Percentiles rank a stretch among this genome's conserved stretches.
Evolutionary conservation across 35 echinoderm and acorn worm genomes (phyloP).

Genomic region (Amphiura filiformis): DNA sequence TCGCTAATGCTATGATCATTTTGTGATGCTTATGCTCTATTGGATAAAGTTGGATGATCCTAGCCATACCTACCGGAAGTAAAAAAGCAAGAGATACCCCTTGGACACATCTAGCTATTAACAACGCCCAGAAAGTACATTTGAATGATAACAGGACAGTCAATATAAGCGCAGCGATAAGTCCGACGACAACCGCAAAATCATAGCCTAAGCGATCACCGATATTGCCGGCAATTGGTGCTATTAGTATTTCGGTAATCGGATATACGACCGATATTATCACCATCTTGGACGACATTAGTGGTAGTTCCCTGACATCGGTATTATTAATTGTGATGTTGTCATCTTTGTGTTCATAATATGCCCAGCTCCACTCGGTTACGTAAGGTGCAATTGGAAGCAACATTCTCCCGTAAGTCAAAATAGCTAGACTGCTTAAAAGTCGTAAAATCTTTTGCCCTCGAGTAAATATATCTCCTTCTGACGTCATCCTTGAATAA

Average conservation of each 20-base stretch:
- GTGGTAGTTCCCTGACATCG: neutral
- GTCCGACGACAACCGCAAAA: neutral
- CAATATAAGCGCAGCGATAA: neutral
- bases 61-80: neutral
- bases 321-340: neutral
- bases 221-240: neutral
- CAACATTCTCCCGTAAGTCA: neutral
- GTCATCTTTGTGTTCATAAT: neutral
- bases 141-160: neutral
- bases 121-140: neutral
- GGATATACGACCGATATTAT: neutral
- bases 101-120: neutral
- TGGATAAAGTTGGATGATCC: neutral
- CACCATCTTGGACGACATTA: neutral
- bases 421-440: neutral
- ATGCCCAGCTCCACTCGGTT: neutral
- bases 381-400: neutral
- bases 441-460: too few species aligned
- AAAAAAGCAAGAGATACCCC: neutral
- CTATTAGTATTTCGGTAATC: neutral
- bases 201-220: neutral
- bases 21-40: neutral
- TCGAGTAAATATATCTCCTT: too few species aligned
- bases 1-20: neutral
- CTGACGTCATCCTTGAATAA: too few species aligned